phyloP scores from a whole-genome alignment of 1,140 invertebrate genomes.

The Saxidomus purpurata region DNA sequence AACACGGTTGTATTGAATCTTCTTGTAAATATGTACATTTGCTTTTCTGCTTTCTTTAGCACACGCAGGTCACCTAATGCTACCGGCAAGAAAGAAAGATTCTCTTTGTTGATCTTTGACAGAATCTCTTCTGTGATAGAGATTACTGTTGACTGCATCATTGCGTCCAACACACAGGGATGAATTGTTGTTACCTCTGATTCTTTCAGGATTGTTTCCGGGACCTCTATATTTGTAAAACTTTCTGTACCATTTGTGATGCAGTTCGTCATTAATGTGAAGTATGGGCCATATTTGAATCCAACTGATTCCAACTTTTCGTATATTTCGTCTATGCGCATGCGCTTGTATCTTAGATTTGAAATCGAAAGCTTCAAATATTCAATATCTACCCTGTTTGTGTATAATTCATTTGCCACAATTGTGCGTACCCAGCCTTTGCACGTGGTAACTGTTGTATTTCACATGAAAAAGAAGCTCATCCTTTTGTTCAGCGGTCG shows the following conservation, averaged over 20 bases:
- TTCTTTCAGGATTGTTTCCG: not conserved
- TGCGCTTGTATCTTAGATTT: not conserved
- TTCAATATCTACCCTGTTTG: not conserved
- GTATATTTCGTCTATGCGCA: conserved; percentile 13
- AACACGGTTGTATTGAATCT: conserved; percentile 3
- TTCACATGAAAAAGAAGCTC: conserved; percentile 8
- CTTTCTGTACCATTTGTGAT: not conserved
- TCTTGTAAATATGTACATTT: conserved; percentile 26
- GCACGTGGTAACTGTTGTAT: conserved; percentile 7
- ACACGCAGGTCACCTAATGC: conserved; percentile 5
- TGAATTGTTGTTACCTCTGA: not conserved
- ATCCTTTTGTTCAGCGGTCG: conserved; percentile 53
- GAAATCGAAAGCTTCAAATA: not conserved
- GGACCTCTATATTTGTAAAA: not conserved
- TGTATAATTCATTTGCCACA: not conserved
- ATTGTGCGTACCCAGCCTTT: conserved; percentile 19
- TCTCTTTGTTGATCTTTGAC: not conserved
- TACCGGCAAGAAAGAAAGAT: not conserved
- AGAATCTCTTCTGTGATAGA: not conserved
- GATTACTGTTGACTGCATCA: conserved; percentile 27
- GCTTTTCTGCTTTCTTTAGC: not conserved
- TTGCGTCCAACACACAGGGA: conserved; percentile 45
- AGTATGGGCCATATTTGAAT: conserved; percentile 37
- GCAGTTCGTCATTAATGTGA: not conserved
- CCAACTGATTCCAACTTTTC: not conserved